Base-by-base conservation (phyloP, 2,888 invertebrate species). In the Microplitis deprimator region DNA sequence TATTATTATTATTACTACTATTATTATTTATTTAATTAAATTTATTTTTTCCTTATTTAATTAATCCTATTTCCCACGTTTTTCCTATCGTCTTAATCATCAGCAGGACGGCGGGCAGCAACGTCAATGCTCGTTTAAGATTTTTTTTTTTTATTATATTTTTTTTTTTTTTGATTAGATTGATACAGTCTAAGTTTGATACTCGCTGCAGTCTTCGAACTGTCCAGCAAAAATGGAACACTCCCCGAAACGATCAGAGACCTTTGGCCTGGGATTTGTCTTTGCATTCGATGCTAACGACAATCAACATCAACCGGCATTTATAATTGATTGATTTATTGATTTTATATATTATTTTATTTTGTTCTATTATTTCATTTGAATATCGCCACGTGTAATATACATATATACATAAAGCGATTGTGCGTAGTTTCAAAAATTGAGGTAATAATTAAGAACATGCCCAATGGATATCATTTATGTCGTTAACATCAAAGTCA, bases 141-240 rank as follows among this genome's bases (percentile, higher is more conserved):
- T 75, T 78, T 50, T 50, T 50, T 50, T 10, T 50, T 50, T 4
- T 50, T 50, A 10, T 50, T 50, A 10, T 50, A 10, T 50, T 50
- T 69, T 76, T 79, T 77, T 69, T 78, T 77, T 79, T 89, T 89
- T 89, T 89, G 89, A 89, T 89, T 89, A 89, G 89, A 89, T 89
- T 89, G 87, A 85, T 89, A 89, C 89, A 89, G 89, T 89, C 89
- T 89, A 89, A 86, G 86, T 89, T 89, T 89, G 89, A 89, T 89
- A 87, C 87, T 87, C 87, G 87, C 88, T 87, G 87, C 87, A 89
- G 89, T 89, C 87, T 88, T 88, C 81, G 85, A 83, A 88, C 88
- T 87, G 87, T 86, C 83, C 85, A 86, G 88, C 87, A 86, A 84
- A 84, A 81, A 85, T 87, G 86, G 88, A 88, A 87, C 88, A 87